These are phyloP conservation scores for Acropora tenuis DNA, from an alignment of 64 coral and sea anemone genomes.

Conservation along the genomic window DNA sequence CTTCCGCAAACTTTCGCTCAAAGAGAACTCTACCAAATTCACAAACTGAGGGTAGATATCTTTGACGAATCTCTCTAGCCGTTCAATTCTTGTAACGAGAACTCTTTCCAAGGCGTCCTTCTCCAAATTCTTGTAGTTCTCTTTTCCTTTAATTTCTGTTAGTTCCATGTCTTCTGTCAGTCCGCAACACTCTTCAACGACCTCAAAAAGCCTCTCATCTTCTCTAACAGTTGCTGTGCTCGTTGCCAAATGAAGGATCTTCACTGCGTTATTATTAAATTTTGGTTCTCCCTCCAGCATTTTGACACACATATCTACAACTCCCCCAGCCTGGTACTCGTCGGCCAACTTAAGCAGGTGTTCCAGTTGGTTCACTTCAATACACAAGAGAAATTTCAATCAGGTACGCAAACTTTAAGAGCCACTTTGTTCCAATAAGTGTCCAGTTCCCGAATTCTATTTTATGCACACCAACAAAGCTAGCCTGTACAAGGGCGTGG, in stretches of 20 bases:
- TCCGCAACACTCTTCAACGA: not conserved
- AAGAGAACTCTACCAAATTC: not conserved
- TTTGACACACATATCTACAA: not conserved
- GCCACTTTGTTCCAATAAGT: too few species aligned
- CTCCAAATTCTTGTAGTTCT: not conserved
- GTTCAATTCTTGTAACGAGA: not conserved
- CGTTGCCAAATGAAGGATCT: not conserved
- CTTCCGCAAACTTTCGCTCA: not conserved
- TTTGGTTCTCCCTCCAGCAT: not conserved
- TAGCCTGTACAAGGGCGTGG: too few species aligned
- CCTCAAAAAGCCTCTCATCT: not conserved
- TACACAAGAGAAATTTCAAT: not conserved
- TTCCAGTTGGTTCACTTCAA: not conserved
- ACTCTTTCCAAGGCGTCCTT: not conserved
- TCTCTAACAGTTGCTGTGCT: not conserved
- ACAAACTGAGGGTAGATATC: constrained; percentile 31
- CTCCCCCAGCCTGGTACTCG: not conserved
- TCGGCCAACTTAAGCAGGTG: constrained; percentile 22
- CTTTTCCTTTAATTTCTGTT: too few species aligned
- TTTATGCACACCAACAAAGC: too few species aligned
- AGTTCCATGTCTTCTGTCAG: not conserved
- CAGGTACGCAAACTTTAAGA: too few species aligned
- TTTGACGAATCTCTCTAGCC: not conserved
- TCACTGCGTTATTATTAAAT: not conserved
- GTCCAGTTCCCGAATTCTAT: too few species aligned